These are phyloP conservation scores for Megamerina dolium DNA, from an alignment of 2,888 invertebrate species.

Conservation along the genomic window DNA sequence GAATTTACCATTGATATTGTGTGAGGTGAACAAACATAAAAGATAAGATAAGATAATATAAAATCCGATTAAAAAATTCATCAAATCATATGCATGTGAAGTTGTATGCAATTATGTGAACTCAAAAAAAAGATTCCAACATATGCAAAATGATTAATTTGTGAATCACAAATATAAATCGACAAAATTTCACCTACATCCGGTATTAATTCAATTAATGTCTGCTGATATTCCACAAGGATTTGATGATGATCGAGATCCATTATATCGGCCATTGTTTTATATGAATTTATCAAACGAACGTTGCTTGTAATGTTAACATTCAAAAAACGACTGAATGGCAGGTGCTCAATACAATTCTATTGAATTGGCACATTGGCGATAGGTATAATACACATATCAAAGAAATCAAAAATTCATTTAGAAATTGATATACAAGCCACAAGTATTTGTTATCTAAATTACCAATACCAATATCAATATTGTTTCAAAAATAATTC, in stretches of 20 bases:
- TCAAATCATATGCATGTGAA: too few relatives aligned
- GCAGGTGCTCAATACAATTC: neutral
- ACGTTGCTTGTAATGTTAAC: too few relatives aligned
- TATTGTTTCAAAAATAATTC: too few relatives aligned
- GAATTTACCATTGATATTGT: too few relatives aligned
- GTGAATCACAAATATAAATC: too few relatives aligned
- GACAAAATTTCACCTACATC: slow-evolving; percentile 42
- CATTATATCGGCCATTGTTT: slow-evolving; percentile 40
- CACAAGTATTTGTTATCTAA: neutral
- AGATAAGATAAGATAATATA: too few relatives aligned
- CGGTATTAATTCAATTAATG: slow-evolving; percentile 39
- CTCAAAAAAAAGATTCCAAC: too few relatives aligned
- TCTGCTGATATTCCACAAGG: slow-evolving; percentile 38
- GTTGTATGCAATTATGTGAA: too few relatives aligned
- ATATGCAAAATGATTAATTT: too few relatives aligned
- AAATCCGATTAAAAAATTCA: too few relatives aligned
- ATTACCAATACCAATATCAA: neutral
- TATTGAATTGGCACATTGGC: neutral
- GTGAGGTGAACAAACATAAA: too few relatives aligned
- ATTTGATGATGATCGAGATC: slow-evolving; percentile 37
- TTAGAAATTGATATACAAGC: neutral
- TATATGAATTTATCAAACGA: slow-evolving; percentile 8
- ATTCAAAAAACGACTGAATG: too few relatives aligned
- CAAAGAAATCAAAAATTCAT: neutral
- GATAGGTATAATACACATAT: neutral